A percentile compares a stretch with the other conserved stretches of the same genome.
These are phyloP conservation scores for Lasioglossum villosulum DNA, from an alignment of 2,888 invertebrate genomes.

Conservation along the genomic window DNA sequence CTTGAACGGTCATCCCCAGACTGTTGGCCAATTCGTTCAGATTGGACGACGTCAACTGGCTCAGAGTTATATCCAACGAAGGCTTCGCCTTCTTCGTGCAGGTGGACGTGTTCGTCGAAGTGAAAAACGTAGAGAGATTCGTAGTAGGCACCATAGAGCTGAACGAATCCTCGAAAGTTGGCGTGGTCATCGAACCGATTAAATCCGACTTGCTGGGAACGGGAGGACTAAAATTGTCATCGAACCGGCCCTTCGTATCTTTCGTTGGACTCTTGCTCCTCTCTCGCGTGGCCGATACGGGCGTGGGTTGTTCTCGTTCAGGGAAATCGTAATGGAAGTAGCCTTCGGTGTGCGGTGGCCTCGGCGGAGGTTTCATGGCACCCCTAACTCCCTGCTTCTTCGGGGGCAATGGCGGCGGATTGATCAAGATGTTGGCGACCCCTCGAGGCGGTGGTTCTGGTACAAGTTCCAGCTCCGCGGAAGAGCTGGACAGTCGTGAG, in stretches of 20 bases:
- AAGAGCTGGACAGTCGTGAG: conserved; percentile 81
- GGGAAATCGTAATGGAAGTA: conserved; percentile 86
- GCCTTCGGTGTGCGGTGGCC: conserved; percentile 87
- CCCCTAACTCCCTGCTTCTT: conserved; percentile 88
- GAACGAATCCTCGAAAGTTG: conserved; percentile 81
- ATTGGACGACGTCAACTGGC: conserved; percentile 92
- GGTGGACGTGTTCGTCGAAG: conserved; percentile 69
- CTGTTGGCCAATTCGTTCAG: conserved; percentile 92
- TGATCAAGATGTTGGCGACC: conserved; percentile 87
- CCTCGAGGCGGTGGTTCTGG: conserved; percentile 90
- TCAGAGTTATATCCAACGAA: conserved; percentile 91
- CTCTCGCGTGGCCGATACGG: conserved; percentile 65
- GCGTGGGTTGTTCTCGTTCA: conserved; percentile 83
- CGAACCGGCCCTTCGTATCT: conserved; percentile 83
- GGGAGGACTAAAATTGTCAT: conserved; percentile 81
- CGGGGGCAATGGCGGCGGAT: conserved; percentile 91
- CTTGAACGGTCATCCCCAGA: conserved; percentile 91
- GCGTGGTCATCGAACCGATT: conserved; percentile 64
- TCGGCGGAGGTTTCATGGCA: conserved; percentile 88
- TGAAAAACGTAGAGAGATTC: conserved; percentile 77
- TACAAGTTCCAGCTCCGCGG: conserved; percentile 84
- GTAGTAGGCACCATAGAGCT: conserved; percentile 79
- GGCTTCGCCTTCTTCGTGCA: conserved; percentile 76
- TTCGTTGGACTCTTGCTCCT: conserved; percentile 85
- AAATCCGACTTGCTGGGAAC: conserved; percentile 72